These are phyloP conservation scores for Pheosia tremula DNA, from an alignment of 2,888 invertebrate genomes.

Conservation along the genomic window DNA sequence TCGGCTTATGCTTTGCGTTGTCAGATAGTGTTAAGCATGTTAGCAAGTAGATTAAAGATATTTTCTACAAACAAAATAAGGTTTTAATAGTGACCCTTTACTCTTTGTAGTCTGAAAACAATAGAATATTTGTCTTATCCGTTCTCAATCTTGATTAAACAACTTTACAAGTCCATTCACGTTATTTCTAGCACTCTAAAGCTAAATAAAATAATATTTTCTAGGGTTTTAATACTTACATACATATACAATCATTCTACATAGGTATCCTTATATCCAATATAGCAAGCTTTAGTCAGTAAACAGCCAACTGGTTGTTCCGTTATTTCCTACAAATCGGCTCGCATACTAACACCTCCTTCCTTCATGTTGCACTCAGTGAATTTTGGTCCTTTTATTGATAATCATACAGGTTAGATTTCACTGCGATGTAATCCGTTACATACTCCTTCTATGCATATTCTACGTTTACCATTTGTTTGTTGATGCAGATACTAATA, in stretches of 20 bases:
- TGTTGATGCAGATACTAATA: conserved; percentile 25
- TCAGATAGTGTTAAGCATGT: too few species aligned
- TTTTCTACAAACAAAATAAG: too few species aligned
- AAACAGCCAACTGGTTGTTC: conserved; percentile 64
- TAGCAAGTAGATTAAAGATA: too few species aligned
- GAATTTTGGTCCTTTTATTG: conserved; percentile 36
- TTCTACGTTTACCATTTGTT: conserved; percentile 26
- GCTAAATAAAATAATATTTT: neutral
- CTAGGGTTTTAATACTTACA: too few species aligned
- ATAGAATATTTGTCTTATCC: too few species aligned
- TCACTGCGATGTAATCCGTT: conserved; percentile 14
- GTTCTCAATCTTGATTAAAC: too few species aligned
- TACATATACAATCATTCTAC: neutral
- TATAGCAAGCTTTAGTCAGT: conserved; percentile 46
- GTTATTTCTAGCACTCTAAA: too few species aligned
- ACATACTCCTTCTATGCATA: conserved; percentile 17
- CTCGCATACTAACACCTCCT: conserved; percentile 63
- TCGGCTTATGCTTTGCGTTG: too few species aligned
- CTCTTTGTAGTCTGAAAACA: too few species aligned
- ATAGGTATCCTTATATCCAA: conserved; percentile 18
- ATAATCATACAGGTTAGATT: conserved; percentile 20
- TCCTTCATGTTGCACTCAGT: conserved; percentile 30
- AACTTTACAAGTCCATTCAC: too few species aligned
- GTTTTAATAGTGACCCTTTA: too few species aligned
- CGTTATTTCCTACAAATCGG: conserved; percentile 77